Evolutionary conservation across 2,797 vertebrate species (phyloP).

Genomic region (Coilia nasus): DNA sequence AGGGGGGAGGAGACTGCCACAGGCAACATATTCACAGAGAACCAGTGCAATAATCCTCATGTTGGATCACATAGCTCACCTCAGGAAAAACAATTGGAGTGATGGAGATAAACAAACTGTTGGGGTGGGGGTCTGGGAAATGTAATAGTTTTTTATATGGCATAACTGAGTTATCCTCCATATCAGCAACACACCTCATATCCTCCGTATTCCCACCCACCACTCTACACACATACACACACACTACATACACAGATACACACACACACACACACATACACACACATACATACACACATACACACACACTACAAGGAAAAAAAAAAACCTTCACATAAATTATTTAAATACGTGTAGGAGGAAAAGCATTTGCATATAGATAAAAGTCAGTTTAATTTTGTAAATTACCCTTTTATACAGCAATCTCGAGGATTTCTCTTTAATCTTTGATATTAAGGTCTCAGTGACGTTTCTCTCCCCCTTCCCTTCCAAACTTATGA

Average conservation of each 20-base stretch:
- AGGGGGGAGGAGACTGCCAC: constrained; percentile 25
- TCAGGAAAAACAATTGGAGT: constrained; percentile 50
- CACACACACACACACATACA: constrained; percentile 48
- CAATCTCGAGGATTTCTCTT: constrained; percentile 68
- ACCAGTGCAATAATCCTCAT: constrained; percentile 59
- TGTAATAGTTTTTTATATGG: constrained; percentile 63
- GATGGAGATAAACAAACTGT: constrained; percentile 68
- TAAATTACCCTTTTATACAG: constrained; percentile 71
- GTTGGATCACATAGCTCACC: constrained; percentile 47
- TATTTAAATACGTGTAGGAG: constrained; percentile 64
- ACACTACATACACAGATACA: constrained; percentile 45
- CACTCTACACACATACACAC: constrained; percentile 35
- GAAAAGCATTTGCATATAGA: constrained; percentile 71
- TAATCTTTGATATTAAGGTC: constrained; percentile 72
- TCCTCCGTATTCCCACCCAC: background rate
- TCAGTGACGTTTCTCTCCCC: constrained; percentile 52
- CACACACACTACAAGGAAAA: background rate
- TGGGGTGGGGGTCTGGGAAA: constrained; percentile 28
- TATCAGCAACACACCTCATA: constrained; percentile 16
- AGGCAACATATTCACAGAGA: constrained; percentile 50
- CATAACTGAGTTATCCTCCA: constrained; percentile 61
- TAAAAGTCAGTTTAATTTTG: constrained; percentile 76
- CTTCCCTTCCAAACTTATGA: constrained; percentile 51
- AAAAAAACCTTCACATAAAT: constrained; percentile 61
- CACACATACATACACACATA: constrained; percentile 44